Evolutionary conservation across 2,113 vertebrate genomes (phyloP).

Genomic region (Rhynchomys soricoides): DNA sequence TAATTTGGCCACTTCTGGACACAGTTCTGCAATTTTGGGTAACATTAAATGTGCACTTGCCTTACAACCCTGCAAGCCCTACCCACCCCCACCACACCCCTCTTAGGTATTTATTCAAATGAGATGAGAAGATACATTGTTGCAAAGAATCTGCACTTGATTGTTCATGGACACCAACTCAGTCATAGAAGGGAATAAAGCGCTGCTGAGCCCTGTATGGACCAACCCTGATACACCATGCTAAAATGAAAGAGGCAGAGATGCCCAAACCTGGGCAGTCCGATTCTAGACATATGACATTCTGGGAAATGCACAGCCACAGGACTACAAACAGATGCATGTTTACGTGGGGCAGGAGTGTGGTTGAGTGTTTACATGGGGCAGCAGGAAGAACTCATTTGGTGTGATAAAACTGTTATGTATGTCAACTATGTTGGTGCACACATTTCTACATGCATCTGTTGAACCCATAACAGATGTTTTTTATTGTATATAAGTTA

Average conservation of each 20-base stretch:
- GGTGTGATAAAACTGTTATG: neutral
- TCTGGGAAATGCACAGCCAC: neutral
- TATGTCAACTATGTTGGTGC: neutral
- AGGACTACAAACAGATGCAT: neutral
- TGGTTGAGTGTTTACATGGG: neutral
- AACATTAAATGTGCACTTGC: neutral
- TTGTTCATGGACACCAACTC: neutral
- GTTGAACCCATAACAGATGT: neutral
- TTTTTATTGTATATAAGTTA: neutral
- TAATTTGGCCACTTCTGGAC: neutral
- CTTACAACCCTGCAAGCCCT: neutral
- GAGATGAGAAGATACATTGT: neutral
- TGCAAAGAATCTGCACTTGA: neutral
- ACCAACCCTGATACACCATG: neutral
- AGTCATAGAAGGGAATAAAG: neutral
- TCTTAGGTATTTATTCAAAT: constrained; percentile 12
- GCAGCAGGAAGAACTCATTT: neutral
- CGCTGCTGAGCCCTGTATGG: neutral
- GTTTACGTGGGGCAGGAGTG: neutral
- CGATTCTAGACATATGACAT: neutral
- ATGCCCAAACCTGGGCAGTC: neutral
- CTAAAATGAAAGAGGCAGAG: neutral
- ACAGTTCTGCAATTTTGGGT: neutral
- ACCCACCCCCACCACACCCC: neutral
- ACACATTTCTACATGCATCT: neutral